These are phyloP conservation scores for Drosophila pseudotalamancana DNA, from an alignment of 2,888 invertebrate species.

Conservation along the genomic window DNA sequence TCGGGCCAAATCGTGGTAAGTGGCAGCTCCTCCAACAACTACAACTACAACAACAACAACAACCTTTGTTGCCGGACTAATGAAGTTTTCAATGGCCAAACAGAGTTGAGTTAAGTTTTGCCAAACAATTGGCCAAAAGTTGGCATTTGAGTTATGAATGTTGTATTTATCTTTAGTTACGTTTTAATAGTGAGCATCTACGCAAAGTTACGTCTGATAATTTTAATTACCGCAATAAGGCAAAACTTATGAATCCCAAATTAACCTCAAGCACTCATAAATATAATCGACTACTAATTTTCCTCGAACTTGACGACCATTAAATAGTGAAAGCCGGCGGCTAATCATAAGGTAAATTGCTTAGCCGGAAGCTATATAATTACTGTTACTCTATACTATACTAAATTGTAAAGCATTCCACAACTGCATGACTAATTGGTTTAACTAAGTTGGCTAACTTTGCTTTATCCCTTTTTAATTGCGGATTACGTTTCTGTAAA, in stretches of 20 bases:
- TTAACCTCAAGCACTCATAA: constrained; percentile 20
- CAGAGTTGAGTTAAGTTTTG: constrained; percentile 35
- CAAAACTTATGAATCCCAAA: constrained; percentile 26
- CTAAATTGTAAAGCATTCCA: no score
- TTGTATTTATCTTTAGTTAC: constrained; percentile 45
- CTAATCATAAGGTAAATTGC: not conserved
- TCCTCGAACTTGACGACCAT: not conserved
- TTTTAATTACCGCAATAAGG: constrained; percentile 45
- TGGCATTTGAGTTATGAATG: constrained; percentile 54
- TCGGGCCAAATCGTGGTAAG: constrained; percentile 34
- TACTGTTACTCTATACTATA: not conserved
- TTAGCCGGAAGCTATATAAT: not conserved
- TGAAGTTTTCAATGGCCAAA: constrained; percentile 46
- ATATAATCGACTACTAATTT: constrained; percentile 11
- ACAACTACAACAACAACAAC: not conserved
- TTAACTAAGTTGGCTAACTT: no score
- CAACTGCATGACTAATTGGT: no score
- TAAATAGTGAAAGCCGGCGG: not conserved
- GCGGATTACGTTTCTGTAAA: no score
- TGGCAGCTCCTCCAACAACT: constrained; percentile 9
- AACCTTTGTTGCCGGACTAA: constrained; percentile 28
- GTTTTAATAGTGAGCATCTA: constrained; percentile 34
- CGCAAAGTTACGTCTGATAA: constrained; percentile 32
- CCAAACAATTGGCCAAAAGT: constrained; percentile 40
- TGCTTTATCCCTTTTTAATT: no score